Base-by-base conservation (phyloP, 2,797 vertebrate genomes). In the Enteromius paludinosus region DNA sequence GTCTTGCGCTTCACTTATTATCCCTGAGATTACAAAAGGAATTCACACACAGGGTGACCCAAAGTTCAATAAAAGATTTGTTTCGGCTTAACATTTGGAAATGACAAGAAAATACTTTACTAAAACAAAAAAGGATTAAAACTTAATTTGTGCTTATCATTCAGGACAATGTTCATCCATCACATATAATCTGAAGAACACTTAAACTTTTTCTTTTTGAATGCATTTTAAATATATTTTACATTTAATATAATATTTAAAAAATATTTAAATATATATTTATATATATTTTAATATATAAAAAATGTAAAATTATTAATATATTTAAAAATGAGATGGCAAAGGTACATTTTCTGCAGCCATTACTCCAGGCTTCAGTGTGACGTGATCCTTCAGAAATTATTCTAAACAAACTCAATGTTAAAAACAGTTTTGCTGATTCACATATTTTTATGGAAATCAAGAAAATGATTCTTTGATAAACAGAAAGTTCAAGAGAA, bases 1-100 rank as follows among this genome's bases (percentile, higher is more conserved):
- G 52, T 38, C 30, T 17, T 72, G n/a, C 56, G 76, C 14, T 43
- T 62, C 3, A 52, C 71, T 83, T 65, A 78, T 52, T 61, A 81
- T 71, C 82, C 38, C 12, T 33, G 45, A 77, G 78, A 54, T 87
- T 84, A 82, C 65, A 20, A 49, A 33, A 82, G 70, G 64, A 74
- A 86, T 56, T 33, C 4, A 61, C 49, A 69, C 41, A 38, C 14
- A 25, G 25, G 62, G 49, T 66, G 74, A 77, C 5, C 33, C 59
- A 78, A 35, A 59, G 47, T 72, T 12, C 66, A 73, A 11, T 11
- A 4, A 10, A 76, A 62, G 54, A 68, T 74, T 56, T 68, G 17
- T 43, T 43, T 18, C 2, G 10, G 33, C 80, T 85, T 74, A 82
- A 74, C 75, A 62, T 68, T 70, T 81, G 14, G 30, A 76, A 54